phyloP scores from a whole-genome alignment of 2,113 vertebrate genomes.

The Oryzias melastigma region DNA sequence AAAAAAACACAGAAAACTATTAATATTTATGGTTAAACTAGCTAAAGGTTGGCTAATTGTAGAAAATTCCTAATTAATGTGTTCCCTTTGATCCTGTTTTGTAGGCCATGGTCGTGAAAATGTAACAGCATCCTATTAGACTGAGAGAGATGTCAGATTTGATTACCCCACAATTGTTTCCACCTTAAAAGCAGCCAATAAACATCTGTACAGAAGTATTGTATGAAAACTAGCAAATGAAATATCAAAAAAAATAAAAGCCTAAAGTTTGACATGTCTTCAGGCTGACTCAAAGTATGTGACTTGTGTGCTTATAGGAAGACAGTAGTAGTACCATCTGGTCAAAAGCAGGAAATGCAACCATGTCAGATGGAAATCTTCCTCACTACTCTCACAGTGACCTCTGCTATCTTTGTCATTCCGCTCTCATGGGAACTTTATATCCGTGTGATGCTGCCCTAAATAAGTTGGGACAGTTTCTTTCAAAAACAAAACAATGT shows the following conservation, averaged over 20 bases:
- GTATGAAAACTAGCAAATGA: slow-evolving; percentile 16
- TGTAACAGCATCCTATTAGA: slow-evolving; percentile 58
- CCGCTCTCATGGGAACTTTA: slow-evolving; percentile 58
- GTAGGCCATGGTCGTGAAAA: slow-evolving; percentile 62
- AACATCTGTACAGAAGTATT: neutral
- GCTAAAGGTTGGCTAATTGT: slow-evolving; percentile 53
- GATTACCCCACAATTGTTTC: slow-evolving; percentile 41
- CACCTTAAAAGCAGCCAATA: slow-evolving; percentile 3
- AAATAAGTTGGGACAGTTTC: slow-evolving; percentile 4
- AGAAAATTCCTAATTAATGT: slow-evolving; percentile 70
- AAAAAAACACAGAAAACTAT: slow-evolving; percentile 5
- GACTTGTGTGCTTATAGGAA: slow-evolving; percentile 25
- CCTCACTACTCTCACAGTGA: slow-evolving; percentile 28
- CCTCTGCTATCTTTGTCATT: slow-evolving; percentile 48
- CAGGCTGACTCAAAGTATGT: slow-evolving; percentile 18
- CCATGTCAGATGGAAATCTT: slow-evolving; percentile 43
- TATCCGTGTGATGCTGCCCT: slow-evolving; percentile 35
- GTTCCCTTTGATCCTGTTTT: slow-evolving; percentile 66
- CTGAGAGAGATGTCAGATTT: slow-evolving; percentile 49
- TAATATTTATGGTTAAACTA: slow-evolving; percentile 30
- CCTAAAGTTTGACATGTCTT: neutral
- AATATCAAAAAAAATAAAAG: slow-evolving; percentile 1
- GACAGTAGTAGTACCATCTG: slow-evolving; percentile 19
- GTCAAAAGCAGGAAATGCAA: slow-evolving; percentile 38
- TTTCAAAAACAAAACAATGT: slow-evolving; percentile 12